Percentiles rank a stretch among this genome's conserved stretches.
These are phyloP conservation scores for Synanceia verrucosa DNA, from an alignment of 2,797 vertebrate species.

Conservation along the genomic window DNA sequence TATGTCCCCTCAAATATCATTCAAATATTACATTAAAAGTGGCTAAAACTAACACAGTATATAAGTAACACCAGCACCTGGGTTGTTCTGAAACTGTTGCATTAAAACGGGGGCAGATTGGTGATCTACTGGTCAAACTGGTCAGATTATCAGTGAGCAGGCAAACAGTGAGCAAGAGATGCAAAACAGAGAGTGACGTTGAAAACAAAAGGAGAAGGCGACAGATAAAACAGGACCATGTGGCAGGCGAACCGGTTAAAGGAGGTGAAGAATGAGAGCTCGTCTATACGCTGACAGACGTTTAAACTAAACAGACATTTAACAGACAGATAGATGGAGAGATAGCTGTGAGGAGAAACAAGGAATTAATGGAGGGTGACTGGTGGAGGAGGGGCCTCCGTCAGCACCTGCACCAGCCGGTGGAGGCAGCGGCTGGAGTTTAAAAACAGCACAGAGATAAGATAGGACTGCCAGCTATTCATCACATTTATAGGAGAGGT, in stretches of 20 bases:
- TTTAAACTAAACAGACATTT: conserved; percentile 61
- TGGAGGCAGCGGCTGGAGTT: conserved; percentile 29
- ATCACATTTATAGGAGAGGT: conserved; percentile 56
- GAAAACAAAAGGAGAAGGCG: conserved; percentile 20
- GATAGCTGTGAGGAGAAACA: conserved; percentile 41
- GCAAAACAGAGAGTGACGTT: conserved; percentile 1
- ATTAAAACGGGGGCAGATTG: conserved; percentile 65
- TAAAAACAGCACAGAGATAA: conserved; percentile 57
- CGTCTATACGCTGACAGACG: conserved; percentile 37
- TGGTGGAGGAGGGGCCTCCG: conserved; percentile 45
- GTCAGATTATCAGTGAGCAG: conserved; percentile 23
- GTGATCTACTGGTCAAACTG: conserved; percentile 43
- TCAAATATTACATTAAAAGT: background rate
- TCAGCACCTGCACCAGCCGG: conserved; percentile 47
- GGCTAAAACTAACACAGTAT: background rate
- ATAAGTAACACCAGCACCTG: background rate
- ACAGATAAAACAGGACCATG: conserved; percentile 29
- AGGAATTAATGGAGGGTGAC: conserved; percentile 53
- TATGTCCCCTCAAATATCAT: background rate
- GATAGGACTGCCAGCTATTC: conserved; percentile 46
- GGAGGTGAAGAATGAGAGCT: conserved; percentile 55
- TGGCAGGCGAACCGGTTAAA: conserved; percentile 59
- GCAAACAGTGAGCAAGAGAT: background rate
- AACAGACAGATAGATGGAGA: conserved; percentile 57
- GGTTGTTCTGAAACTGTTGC: conserved; percentile 9